Base-by-base conservation (phyloP, 2,888 invertebrate genomes). In the Tipula vernalis region DNA sequence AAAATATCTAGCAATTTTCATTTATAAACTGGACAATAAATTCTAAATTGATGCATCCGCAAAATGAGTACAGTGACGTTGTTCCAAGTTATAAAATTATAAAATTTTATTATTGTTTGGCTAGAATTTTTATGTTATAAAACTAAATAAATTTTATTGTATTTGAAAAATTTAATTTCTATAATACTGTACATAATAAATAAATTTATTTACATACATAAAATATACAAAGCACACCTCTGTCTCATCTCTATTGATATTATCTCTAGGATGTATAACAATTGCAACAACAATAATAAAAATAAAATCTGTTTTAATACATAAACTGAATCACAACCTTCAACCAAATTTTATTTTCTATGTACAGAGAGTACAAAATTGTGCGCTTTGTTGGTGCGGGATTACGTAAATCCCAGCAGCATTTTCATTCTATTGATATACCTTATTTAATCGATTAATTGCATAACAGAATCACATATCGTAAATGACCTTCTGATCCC, bases 11-110 rank as follows among this genome's bases (percentile, higher is more conserved):
- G 71, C 10, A 71, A 71, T 71, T 28, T 71, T 28, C 28, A 71
- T 71, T 71, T 71, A 28, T 71, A 28, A 28, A 71, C 71, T 71
- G 71, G 71, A 71, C 44, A 86, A 86, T 86, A 86, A 86, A 47
- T 36, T 15, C 47, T 86, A 86, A 86, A 86, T 86, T 42, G 44
- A 86, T 86, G 86, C 86, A 86, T 86, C 86, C 86, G 86, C 86
- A 86, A 41, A 85, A 85, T 85, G 15, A 41, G 42, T 28, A 71
- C 85, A 85, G 85, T 42, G 85, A 85, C 85, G 85, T 85, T 41
- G 28, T 28, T 28, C 28, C 42, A 13, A 42, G 28, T 41, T 85
- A 85, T 85, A 41, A 51, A 51, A 51, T 51, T 51, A 44, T 44
- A 44, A 13, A 51, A 51, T 51, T 51, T 51, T 51, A 51, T 71